A percentile compares a stretch with the other conserved stretches of the same genome.
These are phyloP conservation scores for Tholera decimalis DNA, from an alignment of 2,888 invertebrate species.

Conservation along the genomic window DNA sequence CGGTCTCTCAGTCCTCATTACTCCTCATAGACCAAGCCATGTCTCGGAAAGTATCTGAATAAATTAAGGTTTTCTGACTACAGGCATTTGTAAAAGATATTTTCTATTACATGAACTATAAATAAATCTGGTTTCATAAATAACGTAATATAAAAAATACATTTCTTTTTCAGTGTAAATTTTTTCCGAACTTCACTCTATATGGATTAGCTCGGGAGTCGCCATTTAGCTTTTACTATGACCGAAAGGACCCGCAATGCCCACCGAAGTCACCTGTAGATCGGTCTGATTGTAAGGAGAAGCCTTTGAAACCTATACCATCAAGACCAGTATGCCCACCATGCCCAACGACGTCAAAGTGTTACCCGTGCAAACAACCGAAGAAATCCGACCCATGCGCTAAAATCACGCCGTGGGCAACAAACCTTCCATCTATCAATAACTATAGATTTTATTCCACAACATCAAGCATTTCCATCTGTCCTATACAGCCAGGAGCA, in stretches of 20 bases:
- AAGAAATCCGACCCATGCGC: neutral
- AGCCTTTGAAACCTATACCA: neutral
- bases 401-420: neutral
- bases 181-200: neutral
- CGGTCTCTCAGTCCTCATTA: too few species aligned
- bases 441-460: neutral
- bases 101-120: too few species aligned
- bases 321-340: neutral
- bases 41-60: too few species aligned
- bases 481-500: too few species aligned
- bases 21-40: too few species aligned
- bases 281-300: neutral
- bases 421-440: neutral
- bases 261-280: conserved; percentile 1
- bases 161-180: conserved; percentile 38
- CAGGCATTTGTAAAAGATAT: too few species aligned
- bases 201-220: neutral
- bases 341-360: neutral
- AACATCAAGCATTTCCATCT: neutral
- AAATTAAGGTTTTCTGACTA: too few species aligned
- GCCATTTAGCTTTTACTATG: conserved; percentile 9
- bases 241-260: conserved; percentile 16
- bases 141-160: too few species aligned
- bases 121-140: too few species aligned
- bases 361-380: neutral